phyloP scores from a whole-genome alignment of 2,888 invertebrate genomes.

The Orgyia antiqua region DNA sequence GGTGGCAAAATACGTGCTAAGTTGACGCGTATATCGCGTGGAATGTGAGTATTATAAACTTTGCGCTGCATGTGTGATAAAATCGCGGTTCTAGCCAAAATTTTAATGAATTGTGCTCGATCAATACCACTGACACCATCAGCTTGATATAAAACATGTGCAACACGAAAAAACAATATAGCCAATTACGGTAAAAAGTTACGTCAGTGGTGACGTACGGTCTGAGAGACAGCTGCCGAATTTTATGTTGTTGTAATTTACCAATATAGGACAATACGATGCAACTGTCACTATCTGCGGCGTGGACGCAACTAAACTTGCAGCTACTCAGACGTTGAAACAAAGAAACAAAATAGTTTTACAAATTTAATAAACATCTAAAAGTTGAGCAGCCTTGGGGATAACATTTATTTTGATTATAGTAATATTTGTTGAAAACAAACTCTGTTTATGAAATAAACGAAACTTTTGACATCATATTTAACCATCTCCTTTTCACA shows the following conservation, averaged over 20 bases:
- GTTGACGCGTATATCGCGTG: conserved; percentile 5
- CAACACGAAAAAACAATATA: background rate
- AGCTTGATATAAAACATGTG: conserved; percentile 4
- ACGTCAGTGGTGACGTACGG: background rate
- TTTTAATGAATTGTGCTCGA: conserved; percentile 3
- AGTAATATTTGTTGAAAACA: no score
- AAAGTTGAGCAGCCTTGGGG: no score
- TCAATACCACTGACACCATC: conserved; percentile 8
- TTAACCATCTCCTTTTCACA: no score
- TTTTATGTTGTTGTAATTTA: background rate
- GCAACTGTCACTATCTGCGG: background rate
- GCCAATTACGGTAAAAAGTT: background rate
- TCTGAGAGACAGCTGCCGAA: background rate
- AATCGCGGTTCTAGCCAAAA: conserved; percentile 3
- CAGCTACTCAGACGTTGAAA: background rate
- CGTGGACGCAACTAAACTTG: background rate
- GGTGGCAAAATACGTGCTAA: conserved; percentile 6
- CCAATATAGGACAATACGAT: background rate
- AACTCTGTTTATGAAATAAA: no score
- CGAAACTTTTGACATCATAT: no score
- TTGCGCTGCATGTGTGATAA: conserved; percentile 7
- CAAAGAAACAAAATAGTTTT: no score
- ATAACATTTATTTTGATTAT: no score
- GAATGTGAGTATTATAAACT: conserved; percentile 6
- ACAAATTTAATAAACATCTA: no score